These are phyloP conservation scores for Crossoptilon crossoptilon DNA, from an alignment of 2,797 vertebrate genomes.

Conservation along the genomic window DNA sequence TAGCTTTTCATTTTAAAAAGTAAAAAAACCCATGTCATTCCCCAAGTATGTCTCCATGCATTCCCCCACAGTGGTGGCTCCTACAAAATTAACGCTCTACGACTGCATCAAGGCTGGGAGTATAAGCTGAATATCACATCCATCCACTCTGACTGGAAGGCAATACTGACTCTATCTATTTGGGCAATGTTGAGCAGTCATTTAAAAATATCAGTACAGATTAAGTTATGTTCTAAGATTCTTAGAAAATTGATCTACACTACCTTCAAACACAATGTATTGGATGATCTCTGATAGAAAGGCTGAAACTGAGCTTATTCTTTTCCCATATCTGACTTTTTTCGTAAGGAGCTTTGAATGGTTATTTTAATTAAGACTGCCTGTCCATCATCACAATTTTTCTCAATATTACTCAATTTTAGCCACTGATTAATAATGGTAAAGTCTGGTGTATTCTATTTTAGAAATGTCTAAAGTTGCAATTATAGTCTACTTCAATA, in stretches of 20 bases:
- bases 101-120: neutral
- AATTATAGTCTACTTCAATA: neutral
- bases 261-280: neutral
- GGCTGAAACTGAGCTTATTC: neutral
- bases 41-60: neutral
- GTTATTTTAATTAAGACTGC: neutral
- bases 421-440: neutral
- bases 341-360: neutral
- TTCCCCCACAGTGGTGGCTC: neutral
- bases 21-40: neutral
- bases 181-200: neutral
- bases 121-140: neutral
- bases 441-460: neutral
- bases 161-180: neutral
- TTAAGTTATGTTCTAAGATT: neutral
- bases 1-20: neutral
- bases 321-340: neutral
- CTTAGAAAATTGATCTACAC: neutral
- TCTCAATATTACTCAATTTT: constrained; percentile 1
- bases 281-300: neutral
- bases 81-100: neutral
- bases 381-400: neutral
- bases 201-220: neutral
- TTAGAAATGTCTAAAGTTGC: neutral
- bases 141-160: neutral